Percentiles rank a stretch among this genome's conserved stretches.
These are phyloP conservation scores for Isaurus tuberculatus DNA, from an alignment of 92 coral and sea anemone genomes.

Conservation along the genomic window DNA sequence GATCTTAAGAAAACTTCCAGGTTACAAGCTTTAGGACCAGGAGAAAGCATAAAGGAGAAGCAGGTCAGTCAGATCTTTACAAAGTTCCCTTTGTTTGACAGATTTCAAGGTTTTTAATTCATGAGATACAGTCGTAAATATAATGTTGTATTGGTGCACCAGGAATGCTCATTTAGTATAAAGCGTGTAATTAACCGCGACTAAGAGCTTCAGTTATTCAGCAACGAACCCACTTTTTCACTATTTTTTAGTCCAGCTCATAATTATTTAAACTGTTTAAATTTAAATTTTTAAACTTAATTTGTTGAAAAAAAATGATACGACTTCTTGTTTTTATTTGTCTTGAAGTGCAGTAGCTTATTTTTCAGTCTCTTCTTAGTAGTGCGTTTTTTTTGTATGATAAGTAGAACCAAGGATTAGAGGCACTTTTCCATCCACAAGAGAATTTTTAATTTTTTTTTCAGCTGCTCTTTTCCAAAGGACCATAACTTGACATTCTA, in stretches of 20 bases:
- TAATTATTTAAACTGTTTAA: too few relatives aligned
- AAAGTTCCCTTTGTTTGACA: not conserved
- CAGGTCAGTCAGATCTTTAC: constrained; percentile 70
- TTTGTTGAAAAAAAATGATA: not conserved
- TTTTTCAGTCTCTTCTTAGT: not conserved
- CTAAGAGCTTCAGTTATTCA: not conserved
- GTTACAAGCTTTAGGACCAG: constrained; percentile 93
- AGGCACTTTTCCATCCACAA: not conserved
- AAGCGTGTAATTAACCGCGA: not conserved
- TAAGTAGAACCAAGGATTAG: not conserved
- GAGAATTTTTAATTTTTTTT: constrained; percentile 2
- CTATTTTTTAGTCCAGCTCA: too few relatives aligned
- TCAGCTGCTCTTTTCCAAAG: not conserved
- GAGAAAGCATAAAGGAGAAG: constrained; percentile 95
- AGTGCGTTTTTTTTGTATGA: not conserved
- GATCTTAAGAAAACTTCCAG: constrained; percentile 98
- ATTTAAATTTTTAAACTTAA: too few relatives aligned
- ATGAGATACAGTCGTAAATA: not conserved
- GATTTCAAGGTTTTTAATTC: constrained; percentile 2
- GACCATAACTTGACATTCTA: not conserved
- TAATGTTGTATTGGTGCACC: constrained; percentile 4
- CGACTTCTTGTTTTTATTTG: too few relatives aligned
- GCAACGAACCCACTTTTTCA: too few relatives aligned
- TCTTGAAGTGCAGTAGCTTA: not conserved
- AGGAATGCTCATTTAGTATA: constrained; percentile 19